Evolutionary conservation across 2,888 invertebrate genomes (phyloP).

Genomic region (Danaus chrysippus): DNA sequence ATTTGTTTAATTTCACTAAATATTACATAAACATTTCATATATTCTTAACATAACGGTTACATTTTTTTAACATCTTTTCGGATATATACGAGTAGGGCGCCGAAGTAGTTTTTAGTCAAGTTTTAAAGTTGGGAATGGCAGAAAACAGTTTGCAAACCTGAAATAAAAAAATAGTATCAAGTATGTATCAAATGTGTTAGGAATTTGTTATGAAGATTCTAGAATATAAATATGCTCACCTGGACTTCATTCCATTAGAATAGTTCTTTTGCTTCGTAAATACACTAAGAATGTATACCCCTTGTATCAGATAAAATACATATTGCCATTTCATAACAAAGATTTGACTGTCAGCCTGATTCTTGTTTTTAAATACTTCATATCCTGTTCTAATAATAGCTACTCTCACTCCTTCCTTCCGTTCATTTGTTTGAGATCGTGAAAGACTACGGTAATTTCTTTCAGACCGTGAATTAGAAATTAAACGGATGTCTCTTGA

Average conservation of each 20-base stretch:
- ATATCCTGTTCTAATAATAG: background rate
- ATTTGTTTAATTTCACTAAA: constrained; percentile 28
- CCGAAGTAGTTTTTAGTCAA: constrained; percentile 43
- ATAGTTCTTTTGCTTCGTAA: constrained; percentile 45
- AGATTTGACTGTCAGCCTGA: constrained; percentile 1
- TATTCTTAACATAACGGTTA: constrained; percentile 20
- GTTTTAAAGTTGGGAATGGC: constrained; percentile 45
- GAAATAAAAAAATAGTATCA: constrained; percentile 34
- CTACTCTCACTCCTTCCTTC: background rate
- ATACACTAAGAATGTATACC: constrained; percentile 52
- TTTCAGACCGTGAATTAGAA: background rate
- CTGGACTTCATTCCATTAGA: constrained; percentile 19
- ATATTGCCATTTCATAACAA: constrained; percentile 49
- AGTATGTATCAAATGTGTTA: background rate
- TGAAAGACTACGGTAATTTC: background rate
- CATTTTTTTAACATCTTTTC: constrained; percentile 13
- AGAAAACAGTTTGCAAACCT: constrained; percentile 47
- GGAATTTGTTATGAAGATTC: background rate
- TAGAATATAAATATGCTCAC: constrained; percentile 9
- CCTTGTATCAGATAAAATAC: constrained; percentile 60
- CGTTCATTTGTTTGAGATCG: background rate
- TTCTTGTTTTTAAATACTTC: background rate
- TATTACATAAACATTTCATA: constrained; percentile 19
- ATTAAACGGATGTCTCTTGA: background rate
- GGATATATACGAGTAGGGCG: constrained; percentile 6